Percentiles rank a stretch among this genome's conserved stretches.
phyloP scores from a whole-genome alignment of 1,140 invertebrate species.

The Frieseomelitta varia region DNA sequence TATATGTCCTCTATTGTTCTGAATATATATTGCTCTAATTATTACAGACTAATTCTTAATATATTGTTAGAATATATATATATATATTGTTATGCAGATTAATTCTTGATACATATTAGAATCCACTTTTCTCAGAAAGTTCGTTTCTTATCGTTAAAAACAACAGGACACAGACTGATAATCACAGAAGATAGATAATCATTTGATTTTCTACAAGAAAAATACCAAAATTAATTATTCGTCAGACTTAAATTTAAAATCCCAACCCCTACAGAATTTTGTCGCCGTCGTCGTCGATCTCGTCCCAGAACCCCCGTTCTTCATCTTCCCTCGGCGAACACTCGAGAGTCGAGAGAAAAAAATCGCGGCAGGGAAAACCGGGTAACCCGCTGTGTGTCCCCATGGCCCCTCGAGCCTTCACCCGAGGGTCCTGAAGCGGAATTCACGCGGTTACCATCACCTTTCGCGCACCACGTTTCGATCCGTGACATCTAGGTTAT shows the following conservation, averaged over 20 bases:
- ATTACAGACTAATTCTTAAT: too few relatives aligned
- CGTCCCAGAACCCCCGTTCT: not conserved
- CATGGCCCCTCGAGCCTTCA: conserved; percentile 17
- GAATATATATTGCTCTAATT: too few relatives aligned
- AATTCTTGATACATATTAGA: too few relatives aligned
- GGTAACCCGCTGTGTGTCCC: conserved; percentile 36
- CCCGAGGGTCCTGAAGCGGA: conserved; percentile 39
- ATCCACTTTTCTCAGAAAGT: too few relatives aligned
- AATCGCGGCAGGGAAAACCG: conserved; percentile 26
- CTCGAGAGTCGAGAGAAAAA: conserved; percentile 54
- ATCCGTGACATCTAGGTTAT: conserved; percentile 73
- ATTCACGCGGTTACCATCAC: conserved; percentile 32
- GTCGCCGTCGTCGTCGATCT: too few relatives aligned
- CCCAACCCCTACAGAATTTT: not conserved
- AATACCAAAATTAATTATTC: not conserved
- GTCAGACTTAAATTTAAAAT: not conserved
- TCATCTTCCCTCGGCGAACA: not conserved
- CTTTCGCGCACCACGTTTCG: conserved; percentile 54
- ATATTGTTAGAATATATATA: too few relatives aligned
- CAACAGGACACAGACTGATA: too few relatives aligned
- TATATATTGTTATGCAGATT: too few relatives aligned
- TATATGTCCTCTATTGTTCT: too few relatives aligned
- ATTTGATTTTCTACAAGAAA: too few relatives aligned
- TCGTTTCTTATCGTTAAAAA: too few relatives aligned
- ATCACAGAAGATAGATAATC: too few relatives aligned